These are phyloP conservation scores for Noctua janthina DNA, from an alignment of 2,888 invertebrate species.

Conservation along the genomic window DNA sequence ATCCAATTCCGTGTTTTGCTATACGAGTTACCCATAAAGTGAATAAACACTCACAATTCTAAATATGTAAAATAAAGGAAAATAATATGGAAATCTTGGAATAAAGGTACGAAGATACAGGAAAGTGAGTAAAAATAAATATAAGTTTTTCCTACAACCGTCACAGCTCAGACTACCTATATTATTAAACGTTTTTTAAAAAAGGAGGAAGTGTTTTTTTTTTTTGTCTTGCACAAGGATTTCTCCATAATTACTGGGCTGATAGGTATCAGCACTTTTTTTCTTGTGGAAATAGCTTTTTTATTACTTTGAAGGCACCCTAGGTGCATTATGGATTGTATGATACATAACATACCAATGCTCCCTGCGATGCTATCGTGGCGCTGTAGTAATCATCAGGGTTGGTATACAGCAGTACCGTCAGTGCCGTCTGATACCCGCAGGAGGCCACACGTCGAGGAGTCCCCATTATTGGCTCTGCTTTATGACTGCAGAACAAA, in stretches of 20 bases:
- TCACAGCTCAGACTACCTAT: neutral
- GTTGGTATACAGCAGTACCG: constrained; percentile 90
- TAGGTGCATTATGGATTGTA: neutral
- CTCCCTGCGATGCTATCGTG: constrained; percentile 91
- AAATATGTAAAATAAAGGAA: neutral
- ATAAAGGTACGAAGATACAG: neutral
- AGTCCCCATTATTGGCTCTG: constrained; percentile 68
- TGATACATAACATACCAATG: constrained; percentile 82
- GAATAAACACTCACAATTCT: neutral
- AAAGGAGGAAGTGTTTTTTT: neutral
- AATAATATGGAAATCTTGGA: neutral
- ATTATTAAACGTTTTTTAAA: neutral
- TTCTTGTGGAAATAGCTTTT: neutral
- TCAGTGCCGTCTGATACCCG: constrained; percentile 92
- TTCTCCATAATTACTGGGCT: neutral
- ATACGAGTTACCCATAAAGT: neutral
- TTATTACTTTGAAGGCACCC: neutral
- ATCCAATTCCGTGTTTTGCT: neutral
- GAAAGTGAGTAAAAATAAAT: neutral
- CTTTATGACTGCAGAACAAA: constrained; percentile 60
- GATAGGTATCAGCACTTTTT: neutral
- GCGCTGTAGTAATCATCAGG: constrained; percentile 91
- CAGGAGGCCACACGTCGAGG: constrained; percentile 92
- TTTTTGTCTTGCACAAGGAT: neutral
- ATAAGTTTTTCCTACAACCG: neutral